Base-by-base conservation (phyloP, 2,113 vertebrate genomes). In the Sapajus apella region DNA sequence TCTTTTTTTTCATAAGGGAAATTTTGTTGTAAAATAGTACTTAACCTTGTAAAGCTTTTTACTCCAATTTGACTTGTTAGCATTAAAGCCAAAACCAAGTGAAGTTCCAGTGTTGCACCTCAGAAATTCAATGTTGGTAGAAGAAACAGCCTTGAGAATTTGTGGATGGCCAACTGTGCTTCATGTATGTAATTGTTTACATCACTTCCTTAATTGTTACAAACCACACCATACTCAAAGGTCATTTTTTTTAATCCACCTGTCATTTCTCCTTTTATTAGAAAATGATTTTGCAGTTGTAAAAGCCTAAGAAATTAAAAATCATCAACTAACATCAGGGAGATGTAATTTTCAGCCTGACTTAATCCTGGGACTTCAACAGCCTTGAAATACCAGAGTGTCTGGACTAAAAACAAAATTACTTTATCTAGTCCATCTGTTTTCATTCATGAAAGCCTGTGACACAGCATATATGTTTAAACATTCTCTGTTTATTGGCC, bases 341-440 rank as follows among this genome's bases (percentile, higher is more conserved):
- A 92, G n/a, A 68, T 81, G 14, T 73, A 35, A 45, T 91, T 90
- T 97, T 37, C 37, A 90, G 30, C 10, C 56, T 95, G 40, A 87
- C 84, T 76, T 82, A 81, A 73, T 77, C 47, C 47, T 97, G 75
- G 68, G 75, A 68, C 35, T 43, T 92, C 17, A 58, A 76, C 6
- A 77, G 32, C n/a, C 92, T 97, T 90, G 47, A 79, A 94, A 95
- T 92, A 89, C n/a, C 58, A 80, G 47, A 79, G 30, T 85, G 20
- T 95, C 83, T 89, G 64, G 43, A 84, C 56, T 68, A 52, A 94
- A 97, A 96, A 86, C 91, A 97, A 58, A 93, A 75, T 47, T 85
- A 50, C 85, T 92, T 97, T 89, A 95, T 95, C 86, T 73, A 1
- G 61, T 37, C 47, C 83, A 89, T 94, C 77, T 94, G 87, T 97